phyloP scores from a whole-genome alignment of 2,113 vertebrate genomes.

The Lophura nycthemera region DNA sequence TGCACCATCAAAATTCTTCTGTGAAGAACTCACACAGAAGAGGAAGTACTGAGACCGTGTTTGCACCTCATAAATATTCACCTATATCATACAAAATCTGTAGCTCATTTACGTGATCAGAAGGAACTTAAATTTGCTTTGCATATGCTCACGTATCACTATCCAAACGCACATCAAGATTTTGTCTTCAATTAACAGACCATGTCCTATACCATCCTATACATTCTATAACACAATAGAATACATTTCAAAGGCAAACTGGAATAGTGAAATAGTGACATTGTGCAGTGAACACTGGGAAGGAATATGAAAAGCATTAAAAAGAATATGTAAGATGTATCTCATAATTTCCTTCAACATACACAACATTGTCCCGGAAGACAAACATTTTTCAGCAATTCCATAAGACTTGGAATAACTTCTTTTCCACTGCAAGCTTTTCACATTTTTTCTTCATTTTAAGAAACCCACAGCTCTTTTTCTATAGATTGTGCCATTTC shows the following conservation, averaged over 20 bases:
- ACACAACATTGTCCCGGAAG: not conserved
- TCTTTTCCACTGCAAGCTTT: fast-evolving
- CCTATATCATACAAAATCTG: not conserved
- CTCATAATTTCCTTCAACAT: not conserved
- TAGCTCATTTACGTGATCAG: not conserved
- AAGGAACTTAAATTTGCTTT: not conserved
- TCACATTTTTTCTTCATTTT: not conserved
- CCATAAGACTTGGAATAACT: not conserved
- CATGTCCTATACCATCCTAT: not conserved
- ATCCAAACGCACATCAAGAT: not conserved
- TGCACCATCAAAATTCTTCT: not conserved
- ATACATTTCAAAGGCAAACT: not conserved
- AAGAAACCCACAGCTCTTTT: not conserved
- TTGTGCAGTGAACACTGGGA: not conserved
- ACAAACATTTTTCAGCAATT: not conserved
- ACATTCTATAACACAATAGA: not conserved
- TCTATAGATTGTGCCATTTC: not conserved
- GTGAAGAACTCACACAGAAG: not conserved
- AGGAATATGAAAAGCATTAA: not conserved
- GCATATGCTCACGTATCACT: fast-evolving
- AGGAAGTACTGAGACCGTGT: not conserved
- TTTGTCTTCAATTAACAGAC: not conserved
- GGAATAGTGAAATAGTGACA: not conserved
- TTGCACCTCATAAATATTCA: not conserved
- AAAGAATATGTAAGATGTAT: not conserved